Evolutionary conservation across 2,797 vertebrate genomes (phyloP).

Genomic region (Rhadinocentrus ornatus): DNA sequence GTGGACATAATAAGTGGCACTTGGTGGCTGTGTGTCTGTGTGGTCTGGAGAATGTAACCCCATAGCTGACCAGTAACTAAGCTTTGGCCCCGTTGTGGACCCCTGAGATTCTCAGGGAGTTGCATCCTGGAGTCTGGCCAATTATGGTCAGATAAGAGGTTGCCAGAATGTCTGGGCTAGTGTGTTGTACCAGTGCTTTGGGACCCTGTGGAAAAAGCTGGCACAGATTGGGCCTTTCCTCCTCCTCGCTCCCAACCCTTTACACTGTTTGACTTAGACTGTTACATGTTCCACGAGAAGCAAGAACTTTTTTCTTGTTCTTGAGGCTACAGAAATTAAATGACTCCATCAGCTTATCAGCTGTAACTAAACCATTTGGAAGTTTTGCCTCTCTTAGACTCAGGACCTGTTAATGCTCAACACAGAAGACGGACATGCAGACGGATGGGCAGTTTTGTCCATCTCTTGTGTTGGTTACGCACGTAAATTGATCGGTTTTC

Average conservation of each 20-base stretch:
- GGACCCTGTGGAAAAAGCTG: background rate
- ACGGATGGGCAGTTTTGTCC: too few relatives aligned
- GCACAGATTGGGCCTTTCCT: background rate
- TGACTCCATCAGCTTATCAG: background rate
- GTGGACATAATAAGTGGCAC: conserved; percentile 18
- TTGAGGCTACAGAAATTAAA: too few relatives aligned
- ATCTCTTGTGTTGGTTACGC: too few relatives aligned
- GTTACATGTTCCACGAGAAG: too few relatives aligned
- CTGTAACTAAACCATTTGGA: background rate
- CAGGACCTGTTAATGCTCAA: too few relatives aligned
- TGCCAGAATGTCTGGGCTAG: conserved; percentile 58
- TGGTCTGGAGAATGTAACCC: conserved; percentile 56
- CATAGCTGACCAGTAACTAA: conserved; percentile 52
- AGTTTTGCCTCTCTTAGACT: background rate
- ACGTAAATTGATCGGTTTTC: too few relatives aligned
- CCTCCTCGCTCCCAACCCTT: background rate
- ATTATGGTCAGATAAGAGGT: conserved; percentile 72
- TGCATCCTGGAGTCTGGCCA: conserved; percentile 60
- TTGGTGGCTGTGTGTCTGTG: conserved; percentile 19
- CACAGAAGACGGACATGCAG: too few relatives aligned
- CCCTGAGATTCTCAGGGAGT: conserved; percentile 40
- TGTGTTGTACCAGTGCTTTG: conserved; percentile 15
- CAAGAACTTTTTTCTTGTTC: too few relatives aligned
- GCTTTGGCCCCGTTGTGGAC: conserved; percentile 38
- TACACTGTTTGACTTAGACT: background rate